phyloP scores from a whole-genome alignment of 2,797 vertebrate species.

The Podarcis lilfordi region DNA sequence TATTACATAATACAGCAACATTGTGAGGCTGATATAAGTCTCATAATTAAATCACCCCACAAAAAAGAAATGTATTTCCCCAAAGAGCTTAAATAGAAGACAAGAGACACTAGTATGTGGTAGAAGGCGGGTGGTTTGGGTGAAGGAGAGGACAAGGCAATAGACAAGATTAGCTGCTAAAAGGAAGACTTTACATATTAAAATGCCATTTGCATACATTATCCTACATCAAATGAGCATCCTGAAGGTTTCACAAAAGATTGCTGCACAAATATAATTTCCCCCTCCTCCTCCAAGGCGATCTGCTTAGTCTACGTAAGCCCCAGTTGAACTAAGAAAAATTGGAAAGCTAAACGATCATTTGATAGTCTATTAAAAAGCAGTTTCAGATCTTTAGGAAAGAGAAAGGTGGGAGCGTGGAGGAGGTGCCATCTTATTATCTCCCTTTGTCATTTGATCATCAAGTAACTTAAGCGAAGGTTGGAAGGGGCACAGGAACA shows the following conservation, averaged over 20 bases:
- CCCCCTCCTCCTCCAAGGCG: background rate
- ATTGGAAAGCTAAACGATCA: conserved; percentile 25
- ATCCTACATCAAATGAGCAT: conserved; percentile 14
- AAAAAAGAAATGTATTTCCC: background rate
- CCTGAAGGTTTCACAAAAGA: background rate
- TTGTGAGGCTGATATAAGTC: conserved; percentile 3
- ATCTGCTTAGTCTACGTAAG: conserved; percentile 9
- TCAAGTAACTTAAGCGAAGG: conserved; percentile 1
- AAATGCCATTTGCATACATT: background rate
- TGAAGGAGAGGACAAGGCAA: conserved; percentile 7
- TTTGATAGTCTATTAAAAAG: conserved; percentile 7
- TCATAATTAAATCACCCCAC: conserved; percentile 10
- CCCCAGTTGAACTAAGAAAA: background rate
- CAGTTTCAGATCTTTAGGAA: conserved; percentile 18
- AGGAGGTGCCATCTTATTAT: conserved; percentile 23
- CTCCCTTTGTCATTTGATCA: conserved; percentile 1
- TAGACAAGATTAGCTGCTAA: conserved; percentile 11
- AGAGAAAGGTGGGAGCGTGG: background rate
- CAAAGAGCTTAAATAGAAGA: conserved; percentile 2
- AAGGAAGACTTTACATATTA: conserved; percentile 28
- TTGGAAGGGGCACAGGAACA: too few species aligned
- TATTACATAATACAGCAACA: background rate
- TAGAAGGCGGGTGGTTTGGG: background rate
- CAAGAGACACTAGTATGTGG: background rate
- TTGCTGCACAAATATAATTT: conserved; percentile 11